Percentiles rank a stretch among this genome's conserved stretches.
Evolutionary conservation across 2,888 invertebrate genomes (phyloP).

Genomic region (Acronicta psi): DNA sequence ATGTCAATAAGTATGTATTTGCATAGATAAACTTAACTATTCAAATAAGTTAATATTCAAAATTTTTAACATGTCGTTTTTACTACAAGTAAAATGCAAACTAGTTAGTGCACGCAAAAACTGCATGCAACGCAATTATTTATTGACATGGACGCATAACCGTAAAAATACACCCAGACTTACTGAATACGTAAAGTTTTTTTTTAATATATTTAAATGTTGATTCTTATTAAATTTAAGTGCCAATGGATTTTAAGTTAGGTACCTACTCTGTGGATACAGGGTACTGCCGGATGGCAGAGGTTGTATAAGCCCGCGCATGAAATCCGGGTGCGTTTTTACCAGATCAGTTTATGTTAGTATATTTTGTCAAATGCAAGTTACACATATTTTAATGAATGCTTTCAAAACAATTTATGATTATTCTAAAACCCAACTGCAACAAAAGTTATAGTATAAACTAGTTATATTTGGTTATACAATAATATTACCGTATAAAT

Average conservation of each 20-base stretch:
- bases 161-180: constrained; percentile 5
- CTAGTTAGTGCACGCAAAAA: no score
- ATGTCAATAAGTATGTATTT: constrained; percentile 19
- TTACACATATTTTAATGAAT: constrained; percentile 30
- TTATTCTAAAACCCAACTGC: constrained; percentile 33
- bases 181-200: no score
- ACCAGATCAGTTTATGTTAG: constrained; percentile 6
- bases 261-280: no score
- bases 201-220: no score
- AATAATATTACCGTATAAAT: constrained; percentile 66
- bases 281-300: no score
- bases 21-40: no score
- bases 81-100: neutral
- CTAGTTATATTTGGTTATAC: constrained; percentile 70
- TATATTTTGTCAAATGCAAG: constrained; percentile 27
- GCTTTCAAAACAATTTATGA: constrained; percentile 44
- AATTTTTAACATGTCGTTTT: neutral
- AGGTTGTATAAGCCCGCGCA: no score
- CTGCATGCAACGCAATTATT: neutral
- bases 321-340: constrained; percentile 4
- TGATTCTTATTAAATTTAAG: no score
- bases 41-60: no score
- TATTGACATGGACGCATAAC: constrained; percentile 20
- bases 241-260: no score
- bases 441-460: constrained; percentile 38